Conservation (phyloP, 2,888 invertebrate genomes). For the Sussaba pulchella region DNA sequence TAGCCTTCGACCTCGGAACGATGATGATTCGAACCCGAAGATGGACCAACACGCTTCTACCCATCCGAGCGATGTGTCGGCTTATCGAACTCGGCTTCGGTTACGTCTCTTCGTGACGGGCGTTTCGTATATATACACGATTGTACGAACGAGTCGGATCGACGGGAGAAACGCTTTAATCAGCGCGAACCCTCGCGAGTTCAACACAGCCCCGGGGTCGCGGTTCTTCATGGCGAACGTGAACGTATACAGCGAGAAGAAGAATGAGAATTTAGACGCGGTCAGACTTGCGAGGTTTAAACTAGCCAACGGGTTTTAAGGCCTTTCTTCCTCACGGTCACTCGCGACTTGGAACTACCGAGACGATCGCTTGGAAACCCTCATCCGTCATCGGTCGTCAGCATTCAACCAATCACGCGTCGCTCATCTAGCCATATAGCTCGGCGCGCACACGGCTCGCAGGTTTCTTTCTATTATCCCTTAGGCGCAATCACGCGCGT, state of each 20-base stretch:
- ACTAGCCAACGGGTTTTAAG: conserved; percentile 56
- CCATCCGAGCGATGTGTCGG: conserved; percentile 8
- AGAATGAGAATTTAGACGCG: background rate
- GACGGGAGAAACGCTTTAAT: conserved; percentile 67
- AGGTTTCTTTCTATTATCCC: conserved; percentile 40
- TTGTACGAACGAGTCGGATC: conserved; percentile 50
- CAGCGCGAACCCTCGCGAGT: conserved; percentile 60
- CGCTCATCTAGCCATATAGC: conserved; percentile 50
- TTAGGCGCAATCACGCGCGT: conserved; percentile 73
- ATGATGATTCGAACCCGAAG: conserved; percentile 54
- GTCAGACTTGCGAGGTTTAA: conserved; percentile 49
- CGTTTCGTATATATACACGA: too few relatives aligned
- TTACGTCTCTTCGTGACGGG: conserved; percentile 13
- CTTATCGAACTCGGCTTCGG: conserved; percentile 35
- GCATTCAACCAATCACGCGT: conserved; percentile 71
- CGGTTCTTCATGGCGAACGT: background rate
- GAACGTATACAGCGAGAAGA: conserved; percentile 11
- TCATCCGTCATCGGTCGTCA: conserved; percentile 77
- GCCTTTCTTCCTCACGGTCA: conserved; percentile 9
- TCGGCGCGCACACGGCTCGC: conserved; percentile 12
- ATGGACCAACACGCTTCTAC: conserved; percentile 4
- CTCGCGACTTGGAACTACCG: conserved; percentile 35
- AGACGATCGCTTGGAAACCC: conserved; percentile 70
- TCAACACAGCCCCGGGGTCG: conserved; percentile 62
- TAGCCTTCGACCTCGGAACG: conserved; percentile 56